These are phyloP conservation scores for Sitta europaea DNA, from an alignment of 2,113 vertebrate genomes.

Conservation along the genomic window DNA sequence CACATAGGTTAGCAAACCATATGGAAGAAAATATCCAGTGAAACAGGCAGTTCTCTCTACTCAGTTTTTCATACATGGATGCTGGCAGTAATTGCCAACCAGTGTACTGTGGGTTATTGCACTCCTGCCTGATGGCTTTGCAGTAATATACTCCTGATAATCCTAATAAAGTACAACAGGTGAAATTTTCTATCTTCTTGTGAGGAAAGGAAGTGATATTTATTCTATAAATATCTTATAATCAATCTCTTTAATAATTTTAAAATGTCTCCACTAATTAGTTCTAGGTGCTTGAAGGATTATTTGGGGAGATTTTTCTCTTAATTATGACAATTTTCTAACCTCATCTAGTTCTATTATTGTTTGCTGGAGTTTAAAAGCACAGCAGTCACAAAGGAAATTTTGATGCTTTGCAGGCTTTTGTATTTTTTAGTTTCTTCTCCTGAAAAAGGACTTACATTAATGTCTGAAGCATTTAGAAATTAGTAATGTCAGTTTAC, in stretches of 20 bases:
- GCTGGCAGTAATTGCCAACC: conserved; percentile 9
- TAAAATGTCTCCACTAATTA: conserved; percentile 52
- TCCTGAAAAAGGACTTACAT: neutral
- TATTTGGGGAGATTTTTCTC: neutral
- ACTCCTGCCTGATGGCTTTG: neutral
- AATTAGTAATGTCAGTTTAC: neutral
- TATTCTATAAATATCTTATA: no score
- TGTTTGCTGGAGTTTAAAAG: conserved; percentile 41
- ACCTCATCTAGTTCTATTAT: conserved; percentile 49
- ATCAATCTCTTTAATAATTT: conserved; percentile 33
- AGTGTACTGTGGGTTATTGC: neutral
- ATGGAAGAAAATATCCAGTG: neutral
- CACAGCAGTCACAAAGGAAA: neutral
- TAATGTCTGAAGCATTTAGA: neutral
- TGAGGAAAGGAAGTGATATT: conserved; percentile 16
- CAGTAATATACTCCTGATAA: neutral
- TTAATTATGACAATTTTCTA: conserved; percentile 51
- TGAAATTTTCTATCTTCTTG: conserved; percentile 3
- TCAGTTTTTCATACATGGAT: conserved; percentile 8
- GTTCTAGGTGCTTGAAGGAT: neutral
- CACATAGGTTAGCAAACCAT: neutral
- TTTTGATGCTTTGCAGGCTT: neutral
- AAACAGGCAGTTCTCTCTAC: neutral
- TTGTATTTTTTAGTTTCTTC: neutral
- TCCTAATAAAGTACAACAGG: neutral